These are phyloP conservation scores for Siniperca knerii DNA, from an alignment of 2,113 vertebrate genomes.

Conservation along the genomic window DNA sequence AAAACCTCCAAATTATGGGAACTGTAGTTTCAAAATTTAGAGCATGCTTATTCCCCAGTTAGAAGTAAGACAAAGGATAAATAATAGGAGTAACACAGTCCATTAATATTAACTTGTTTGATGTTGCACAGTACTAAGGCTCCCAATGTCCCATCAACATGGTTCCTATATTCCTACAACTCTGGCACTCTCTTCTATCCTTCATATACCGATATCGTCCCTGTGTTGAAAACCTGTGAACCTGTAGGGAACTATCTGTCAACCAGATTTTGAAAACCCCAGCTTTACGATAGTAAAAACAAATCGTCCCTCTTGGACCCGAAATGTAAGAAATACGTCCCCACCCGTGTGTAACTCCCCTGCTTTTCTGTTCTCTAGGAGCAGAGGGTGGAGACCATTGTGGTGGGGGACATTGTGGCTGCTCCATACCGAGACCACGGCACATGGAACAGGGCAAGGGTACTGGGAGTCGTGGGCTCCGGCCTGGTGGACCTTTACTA, in stretches of 20 bases:
- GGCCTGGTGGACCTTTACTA: constrained; percentile 90
- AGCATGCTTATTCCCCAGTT: not conserved
- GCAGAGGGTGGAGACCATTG: constrained; percentile 76
- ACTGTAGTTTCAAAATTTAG: not conserved
- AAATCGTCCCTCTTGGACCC: not conserved
- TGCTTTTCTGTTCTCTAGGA: constrained; percentile 71
- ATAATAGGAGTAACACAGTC: too few species aligned
- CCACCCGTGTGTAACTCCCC: not conserved
- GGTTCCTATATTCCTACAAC: too few species aligned
- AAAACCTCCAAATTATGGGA: not conserved
- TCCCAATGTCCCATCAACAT: too few species aligned
- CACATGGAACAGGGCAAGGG: constrained; percentile 89
- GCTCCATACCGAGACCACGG: constrained; percentile 82
- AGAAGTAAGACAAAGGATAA: too few species aligned
- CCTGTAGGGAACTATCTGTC: too few species aligned
- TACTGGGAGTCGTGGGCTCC: constrained; percentile 84
- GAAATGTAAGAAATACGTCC: not conserved
- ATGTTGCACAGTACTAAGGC: too few species aligned
- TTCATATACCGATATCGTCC: not conserved
- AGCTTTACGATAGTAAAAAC: not conserved
- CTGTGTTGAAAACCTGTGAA: not conserved
- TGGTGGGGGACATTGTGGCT: constrained; percentile 90
- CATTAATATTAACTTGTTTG: too few species aligned
- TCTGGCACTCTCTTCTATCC: not conserved
- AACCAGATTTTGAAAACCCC: not conserved